Conservation (phyloP, 2,888 invertebrate species). For the Eucriotettix oculatus region DNA sequence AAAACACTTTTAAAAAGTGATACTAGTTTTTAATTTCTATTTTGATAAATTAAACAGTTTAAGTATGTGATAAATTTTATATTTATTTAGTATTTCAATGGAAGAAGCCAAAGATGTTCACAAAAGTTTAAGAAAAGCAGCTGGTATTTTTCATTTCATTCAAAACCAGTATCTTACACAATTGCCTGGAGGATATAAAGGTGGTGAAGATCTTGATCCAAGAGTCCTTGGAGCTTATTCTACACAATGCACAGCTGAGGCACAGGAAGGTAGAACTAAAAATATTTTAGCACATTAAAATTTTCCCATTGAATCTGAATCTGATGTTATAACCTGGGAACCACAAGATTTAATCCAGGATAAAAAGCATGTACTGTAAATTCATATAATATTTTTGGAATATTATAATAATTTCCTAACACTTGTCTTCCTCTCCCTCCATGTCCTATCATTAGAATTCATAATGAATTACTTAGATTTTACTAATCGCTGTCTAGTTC, state of each 20-base stretch:
- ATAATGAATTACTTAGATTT: too few relatives aligned
- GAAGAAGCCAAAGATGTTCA: slow-evolving; percentile 46
- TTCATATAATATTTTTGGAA: too few relatives aligned
- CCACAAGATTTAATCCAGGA: too few relatives aligned
- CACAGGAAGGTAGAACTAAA: slow-evolving; percentile 35
- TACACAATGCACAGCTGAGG: slow-evolving; percentile 44
- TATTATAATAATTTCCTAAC: too few relatives aligned
- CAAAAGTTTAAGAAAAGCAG: slow-evolving; percentile 37
- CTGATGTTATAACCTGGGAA: too few relatives aligned
- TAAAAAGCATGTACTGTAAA: too few relatives aligned
- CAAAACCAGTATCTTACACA: slow-evolving; percentile 23
- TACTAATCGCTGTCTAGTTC: too few relatives aligned
- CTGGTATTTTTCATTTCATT: slow-evolving; percentile 39
- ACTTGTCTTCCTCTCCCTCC: too few relatives aligned
- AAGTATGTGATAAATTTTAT: not conserved
- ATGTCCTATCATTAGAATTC: too few relatives aligned
- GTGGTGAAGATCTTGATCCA: slow-evolving; percentile 37
- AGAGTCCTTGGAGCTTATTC: slow-evolving; percentile 39
- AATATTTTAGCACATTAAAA: too few relatives aligned
- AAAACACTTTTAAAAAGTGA: too few relatives aligned
- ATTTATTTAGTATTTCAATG: slow-evolving; percentile 26
- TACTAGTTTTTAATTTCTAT: not conserved
- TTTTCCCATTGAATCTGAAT: too few relatives aligned
- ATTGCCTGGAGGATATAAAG: slow-evolving; percentile 23
- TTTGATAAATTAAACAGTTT: not conserved